Base-by-base conservation (phyloP, 2,113 vertebrate genomes). In the Scolopax mira region DNA sequence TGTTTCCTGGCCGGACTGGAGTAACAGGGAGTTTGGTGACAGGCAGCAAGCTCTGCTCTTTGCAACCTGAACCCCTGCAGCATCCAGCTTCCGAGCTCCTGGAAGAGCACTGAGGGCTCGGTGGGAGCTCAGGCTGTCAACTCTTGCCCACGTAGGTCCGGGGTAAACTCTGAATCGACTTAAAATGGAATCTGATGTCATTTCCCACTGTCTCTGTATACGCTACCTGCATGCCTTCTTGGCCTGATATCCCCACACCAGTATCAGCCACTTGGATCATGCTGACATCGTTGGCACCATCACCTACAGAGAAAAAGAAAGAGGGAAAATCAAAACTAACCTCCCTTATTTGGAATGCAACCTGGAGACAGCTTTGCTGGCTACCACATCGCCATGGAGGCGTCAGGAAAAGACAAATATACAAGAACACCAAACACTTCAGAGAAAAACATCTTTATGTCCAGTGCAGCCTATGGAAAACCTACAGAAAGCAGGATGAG, bases 221-320 rank as follows among this genome's bases (percentile, higher is more conserved):
- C 35, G 51, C 28, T 97, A 99, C 98, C 98, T 99, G 98, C 98
- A 99, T 98, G 96, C 98, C 98, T 97, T 99, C 98, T 96, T 99
- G 98, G 64, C 98, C 98, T 0, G 97, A 98, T 92, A 99, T 98
- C 35, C 98, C 98, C 62, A 99, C 95, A 46, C 98, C 98, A 31
- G 93, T 94, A 78, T 99, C 98, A 79, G 98, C 98, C 79, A 98
- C 96, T 51, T 99, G 98, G 91, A 99, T 99, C 98, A 99, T 99
- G 75, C 98, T 98, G 55, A 99, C 98, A 48, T 99, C 98, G 75
- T 99, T 99, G 89, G 98, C 98, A 73, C 98, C 98, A 49, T 99
- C 98, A 96, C 98, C 98, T 99, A 88, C 13, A 15, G 54, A 60
- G n/a, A 72, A 62, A 88, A 65, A 9, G 64, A 51, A 64, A 92